Conservation (phyloP, 2,888 invertebrate species). For the Argyresthia albistria region DNA sequence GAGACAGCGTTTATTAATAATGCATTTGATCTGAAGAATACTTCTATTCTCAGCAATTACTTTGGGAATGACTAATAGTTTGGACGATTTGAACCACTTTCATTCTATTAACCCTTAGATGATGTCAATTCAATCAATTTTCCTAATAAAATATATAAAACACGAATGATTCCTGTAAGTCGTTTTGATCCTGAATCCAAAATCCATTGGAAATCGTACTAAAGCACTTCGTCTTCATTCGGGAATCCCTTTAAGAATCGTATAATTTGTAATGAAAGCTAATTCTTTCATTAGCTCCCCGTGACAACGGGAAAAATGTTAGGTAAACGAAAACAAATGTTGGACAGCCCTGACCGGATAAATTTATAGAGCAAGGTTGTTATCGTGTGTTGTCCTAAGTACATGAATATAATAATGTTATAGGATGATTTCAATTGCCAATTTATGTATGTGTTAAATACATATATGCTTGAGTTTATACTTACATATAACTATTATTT, state of each 20-base stretch:
- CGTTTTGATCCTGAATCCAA: slow-evolving; percentile 35
- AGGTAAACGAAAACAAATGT: slow-evolving; percentile 53
- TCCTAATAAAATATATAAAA: background rate
- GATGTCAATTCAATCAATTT: too few relatives aligned
- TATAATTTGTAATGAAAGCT: slow-evolving; percentile 70
- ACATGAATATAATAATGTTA: too few relatives aligned
- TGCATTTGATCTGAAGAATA: slow-evolving; percentile 42
- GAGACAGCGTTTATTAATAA: slow-evolving; percentile 49
- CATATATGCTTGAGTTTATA: too few relatives aligned
- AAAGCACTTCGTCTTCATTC: slow-evolving; percentile 64
- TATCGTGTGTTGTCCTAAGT: too few relatives aligned
- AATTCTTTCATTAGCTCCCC: slow-evolving; percentile 70
- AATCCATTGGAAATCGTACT: slow-evolving; percentile 51
- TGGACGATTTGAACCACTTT: too few relatives aligned
- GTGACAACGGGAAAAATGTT: slow-evolving; percentile 66
- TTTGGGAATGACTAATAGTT: too few relatives aligned
- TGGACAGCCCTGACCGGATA: background rate
- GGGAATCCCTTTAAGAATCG: slow-evolving; percentile 68
- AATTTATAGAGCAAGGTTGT: too few relatives aligned
- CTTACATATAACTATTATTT: too few relatives aligned
- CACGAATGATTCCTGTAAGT: background rate
- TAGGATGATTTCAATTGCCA: too few relatives aligned
- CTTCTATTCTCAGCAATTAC: background rate
- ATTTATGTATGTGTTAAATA: too few relatives aligned
- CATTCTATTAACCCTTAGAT: too few relatives aligned